phyloP scores from a whole-genome alignment of 2,113 vertebrate species.

The Amblyornis subalaris region DNA sequence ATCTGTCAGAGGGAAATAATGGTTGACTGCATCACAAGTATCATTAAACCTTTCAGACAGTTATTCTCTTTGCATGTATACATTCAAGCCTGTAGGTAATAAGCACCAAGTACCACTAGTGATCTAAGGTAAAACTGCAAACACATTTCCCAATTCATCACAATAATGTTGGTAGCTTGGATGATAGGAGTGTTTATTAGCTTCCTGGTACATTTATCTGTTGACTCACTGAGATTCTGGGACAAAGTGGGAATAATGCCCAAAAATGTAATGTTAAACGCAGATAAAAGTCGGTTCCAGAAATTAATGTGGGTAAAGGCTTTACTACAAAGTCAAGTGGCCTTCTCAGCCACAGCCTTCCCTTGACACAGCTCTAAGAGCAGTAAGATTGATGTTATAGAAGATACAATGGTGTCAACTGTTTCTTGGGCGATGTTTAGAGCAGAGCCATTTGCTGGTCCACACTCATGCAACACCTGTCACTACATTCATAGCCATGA shows the following conservation, averaged over 20 bases:
- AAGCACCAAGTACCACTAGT: background rate
- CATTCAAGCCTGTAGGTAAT: conserved; percentile 8
- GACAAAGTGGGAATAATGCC: background rate
- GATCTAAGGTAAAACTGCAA: conserved; percentile 7
- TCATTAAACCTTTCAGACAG: conserved; percentile 50
- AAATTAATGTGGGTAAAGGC: background rate
- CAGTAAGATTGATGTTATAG: background rate
- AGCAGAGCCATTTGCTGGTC: background rate
- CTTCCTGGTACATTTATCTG: background rate
- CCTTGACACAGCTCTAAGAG: background rate
- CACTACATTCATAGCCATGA: background rate
- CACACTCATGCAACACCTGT: background rate
- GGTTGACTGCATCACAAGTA: conserved; percentile 54
- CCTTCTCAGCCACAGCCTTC: background rate
- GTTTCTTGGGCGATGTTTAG: background rate
- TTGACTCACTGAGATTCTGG: background rate
- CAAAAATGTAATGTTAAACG: background rate
- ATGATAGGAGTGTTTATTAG: background rate
- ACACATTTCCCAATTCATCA: background rate
- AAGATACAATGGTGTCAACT: background rate
- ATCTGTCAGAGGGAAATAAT: conserved; percentile 54
- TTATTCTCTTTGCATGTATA: background rate
- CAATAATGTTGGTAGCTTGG: background rate
- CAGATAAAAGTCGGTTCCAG: background rate
- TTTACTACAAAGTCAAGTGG: background rate